phyloP scores from a whole-genome alignment of 2,113 vertebrate genomes.

The Lepidothrix coronata region DNA sequence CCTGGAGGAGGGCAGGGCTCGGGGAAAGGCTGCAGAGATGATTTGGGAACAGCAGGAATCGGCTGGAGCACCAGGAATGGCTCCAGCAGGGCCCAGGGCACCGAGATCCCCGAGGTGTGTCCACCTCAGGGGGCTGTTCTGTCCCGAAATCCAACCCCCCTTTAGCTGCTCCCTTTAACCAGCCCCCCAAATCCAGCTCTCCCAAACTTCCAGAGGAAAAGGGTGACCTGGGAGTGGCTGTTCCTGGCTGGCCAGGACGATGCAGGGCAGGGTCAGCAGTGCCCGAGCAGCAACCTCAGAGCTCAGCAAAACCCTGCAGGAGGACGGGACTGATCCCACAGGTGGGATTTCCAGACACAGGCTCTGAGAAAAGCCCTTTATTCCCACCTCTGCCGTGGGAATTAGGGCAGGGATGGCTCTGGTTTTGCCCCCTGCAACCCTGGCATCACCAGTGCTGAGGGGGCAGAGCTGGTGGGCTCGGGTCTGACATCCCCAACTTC shows the following conservation, averaged over 20 bases:
- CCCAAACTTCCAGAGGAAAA: neutral
- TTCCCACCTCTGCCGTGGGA: neutral
- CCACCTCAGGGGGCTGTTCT: neutral
- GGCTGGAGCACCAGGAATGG: neutral
- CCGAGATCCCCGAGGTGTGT: accelerated
- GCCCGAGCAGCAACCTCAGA: too few relatives aligned
- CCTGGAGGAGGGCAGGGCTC: accelerated
- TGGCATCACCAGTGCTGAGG: neutral
- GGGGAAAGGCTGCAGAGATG: neutral
- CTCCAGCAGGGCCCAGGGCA: accelerated
- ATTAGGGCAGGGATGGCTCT: neutral
- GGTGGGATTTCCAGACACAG: neutral
- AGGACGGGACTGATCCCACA: neutral
- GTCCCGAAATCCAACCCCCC: neutral
- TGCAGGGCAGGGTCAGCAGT: neutral
- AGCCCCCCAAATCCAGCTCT: neutral
- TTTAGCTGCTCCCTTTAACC: neutral
- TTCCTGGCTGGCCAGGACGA: neutral
- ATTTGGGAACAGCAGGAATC: neutral
- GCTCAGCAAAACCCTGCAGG: neutral
- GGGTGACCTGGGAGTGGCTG: accelerated
- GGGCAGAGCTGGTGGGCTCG: accelerated
- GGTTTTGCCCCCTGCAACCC: neutral
- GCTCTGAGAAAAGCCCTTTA: neutral
- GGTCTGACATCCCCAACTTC: neutral